These are phyloP conservation scores for Zaprionus ghesquierei DNA, from an alignment of 1,140 invertebrate genomes.

Conservation along the genomic window DNA sequence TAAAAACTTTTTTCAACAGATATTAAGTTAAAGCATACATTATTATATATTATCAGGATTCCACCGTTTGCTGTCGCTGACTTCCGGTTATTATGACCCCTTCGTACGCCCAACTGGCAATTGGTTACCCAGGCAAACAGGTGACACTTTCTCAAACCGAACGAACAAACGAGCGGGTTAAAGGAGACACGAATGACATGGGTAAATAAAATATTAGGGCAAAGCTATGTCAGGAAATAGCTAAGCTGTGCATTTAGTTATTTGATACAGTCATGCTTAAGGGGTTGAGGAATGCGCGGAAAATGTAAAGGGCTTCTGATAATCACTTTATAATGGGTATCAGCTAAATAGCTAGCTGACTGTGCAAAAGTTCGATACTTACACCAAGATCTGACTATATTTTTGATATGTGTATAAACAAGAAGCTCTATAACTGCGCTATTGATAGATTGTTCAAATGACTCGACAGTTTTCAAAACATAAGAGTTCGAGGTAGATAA, in stretches of 20 bases:
- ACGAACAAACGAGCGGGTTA: slow-evolving; percentile 49
- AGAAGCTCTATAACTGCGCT: background rate
- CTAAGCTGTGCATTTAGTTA: slow-evolving; percentile 27
- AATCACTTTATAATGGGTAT: slow-evolving; percentile 56
- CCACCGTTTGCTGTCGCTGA: slow-evolving; percentile 35
- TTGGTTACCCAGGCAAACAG: slow-evolving; percentile 52
- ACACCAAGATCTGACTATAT: background rate
- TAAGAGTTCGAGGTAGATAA: too few species aligned
- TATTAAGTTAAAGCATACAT: slow-evolving; percentile 80
- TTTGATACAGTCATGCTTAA: slow-evolving; percentile 54
- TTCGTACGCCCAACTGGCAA: slow-evolving; percentile 50
- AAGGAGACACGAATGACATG: slow-evolving; percentile 40
- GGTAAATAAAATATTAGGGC: slow-evolving; percentile 30
- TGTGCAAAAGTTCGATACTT: slow-evolving; percentile 13
- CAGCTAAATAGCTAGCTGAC: slow-evolving; percentile 46
- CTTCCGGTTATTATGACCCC: slow-evolving; percentile 50
- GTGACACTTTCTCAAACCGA: slow-evolving; percentile 73
- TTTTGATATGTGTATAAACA: background rate
- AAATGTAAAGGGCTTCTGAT: slow-evolving; percentile 41
- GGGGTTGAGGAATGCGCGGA: background rate
- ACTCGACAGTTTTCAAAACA: slow-evolving; percentile 17
- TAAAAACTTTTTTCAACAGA: slow-evolving; percentile 74
- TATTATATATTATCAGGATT: slow-evolving; percentile 75
- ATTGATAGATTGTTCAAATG: slow-evolving; percentile 24
- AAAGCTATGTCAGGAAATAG: slow-evolving; percentile 22